phyloP scores from a whole-genome alignment of 2,888 invertebrate species.

The Pristionchus arcanus region DNA sequence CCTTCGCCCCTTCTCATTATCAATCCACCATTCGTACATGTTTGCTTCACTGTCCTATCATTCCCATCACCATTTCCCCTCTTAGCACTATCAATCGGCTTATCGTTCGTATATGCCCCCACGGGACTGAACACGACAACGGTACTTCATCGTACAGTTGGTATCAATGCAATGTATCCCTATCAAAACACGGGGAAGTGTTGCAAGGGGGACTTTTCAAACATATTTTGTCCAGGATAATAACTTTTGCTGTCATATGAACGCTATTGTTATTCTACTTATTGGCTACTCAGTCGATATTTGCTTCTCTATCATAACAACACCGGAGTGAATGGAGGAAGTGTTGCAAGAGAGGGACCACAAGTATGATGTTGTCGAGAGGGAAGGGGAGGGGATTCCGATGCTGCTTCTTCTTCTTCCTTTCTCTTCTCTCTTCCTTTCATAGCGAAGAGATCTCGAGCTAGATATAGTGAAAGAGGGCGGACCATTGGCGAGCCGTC shows the following conservation, averaged over 20 bases:
- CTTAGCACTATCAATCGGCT: not conserved
- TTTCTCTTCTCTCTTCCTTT: constrained; percentile 1
- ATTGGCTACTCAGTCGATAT: no score
- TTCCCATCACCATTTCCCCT: not conserved
- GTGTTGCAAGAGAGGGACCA: not conserved
- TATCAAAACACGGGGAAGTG: not conserved
- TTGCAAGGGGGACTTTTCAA: not conserved
- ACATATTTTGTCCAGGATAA: no score
- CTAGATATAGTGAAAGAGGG: not conserved
- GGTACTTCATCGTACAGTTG: constrained; percentile 1
- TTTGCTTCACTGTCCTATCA: not conserved
- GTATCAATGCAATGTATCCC: not conserved
- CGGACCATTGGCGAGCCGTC: not conserved
- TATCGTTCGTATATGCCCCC: constrained; percentile 15
- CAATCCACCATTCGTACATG: not conserved
- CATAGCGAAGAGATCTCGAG: not conserved
- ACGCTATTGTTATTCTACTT: no score
- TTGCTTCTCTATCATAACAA: no score
- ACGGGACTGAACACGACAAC: constrained; percentile 9
- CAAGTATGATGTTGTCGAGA: not conserved
- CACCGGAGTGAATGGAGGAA: not conserved
- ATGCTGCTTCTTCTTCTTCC: not conserved
- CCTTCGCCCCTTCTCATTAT: not conserved
- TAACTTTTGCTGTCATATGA: no score
- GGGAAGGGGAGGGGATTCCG: constrained; percentile 18